Conservation (phyloP, 2,113 vertebrate species). For the Crotalus viridis region DNA sequence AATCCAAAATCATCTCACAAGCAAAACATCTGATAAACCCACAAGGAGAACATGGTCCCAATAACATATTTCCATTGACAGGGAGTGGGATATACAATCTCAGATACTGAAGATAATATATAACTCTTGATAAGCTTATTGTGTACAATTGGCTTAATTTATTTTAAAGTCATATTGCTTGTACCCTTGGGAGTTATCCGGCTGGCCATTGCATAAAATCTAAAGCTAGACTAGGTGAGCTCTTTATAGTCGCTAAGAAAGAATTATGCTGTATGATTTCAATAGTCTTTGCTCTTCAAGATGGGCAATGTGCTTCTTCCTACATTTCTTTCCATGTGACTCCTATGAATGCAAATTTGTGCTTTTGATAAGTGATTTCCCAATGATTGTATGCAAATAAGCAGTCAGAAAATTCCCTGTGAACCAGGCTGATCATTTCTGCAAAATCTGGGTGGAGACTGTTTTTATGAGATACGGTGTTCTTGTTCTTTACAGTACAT, state of each 20-base stretch:
- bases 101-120: not conserved
- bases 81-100: not conserved
- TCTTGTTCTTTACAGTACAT: conserved; percentile 54
- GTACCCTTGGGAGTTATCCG: not conserved
- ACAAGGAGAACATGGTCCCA: not conserved
- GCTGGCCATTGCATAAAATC: not conserved
- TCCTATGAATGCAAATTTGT: not conserved
- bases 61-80: not conserved
- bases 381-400: not conserved
- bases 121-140: not conserved
- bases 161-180: not conserved
- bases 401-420: not conserved
- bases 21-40: not conserved
- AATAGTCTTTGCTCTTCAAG: not conserved
- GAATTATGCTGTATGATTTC: not conserved
- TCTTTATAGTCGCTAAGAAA: not conserved
- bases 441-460: conserved; percentile 29
- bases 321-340: not conserved
- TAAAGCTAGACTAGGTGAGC: not conserved
- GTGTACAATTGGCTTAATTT: not conserved
- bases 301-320: not conserved
- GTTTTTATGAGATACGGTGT: conserved; percentile 64
- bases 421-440: conserved; percentile 25
- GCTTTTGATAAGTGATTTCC: not conserved
- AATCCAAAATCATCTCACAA: not conserved